A percentile compares a stretch with the other conserved stretches of the same genome.
Evolutionary conservation across 2,113 vertebrate species (phyloP).

Genomic region (Hypomesus transpacificus): DNA sequence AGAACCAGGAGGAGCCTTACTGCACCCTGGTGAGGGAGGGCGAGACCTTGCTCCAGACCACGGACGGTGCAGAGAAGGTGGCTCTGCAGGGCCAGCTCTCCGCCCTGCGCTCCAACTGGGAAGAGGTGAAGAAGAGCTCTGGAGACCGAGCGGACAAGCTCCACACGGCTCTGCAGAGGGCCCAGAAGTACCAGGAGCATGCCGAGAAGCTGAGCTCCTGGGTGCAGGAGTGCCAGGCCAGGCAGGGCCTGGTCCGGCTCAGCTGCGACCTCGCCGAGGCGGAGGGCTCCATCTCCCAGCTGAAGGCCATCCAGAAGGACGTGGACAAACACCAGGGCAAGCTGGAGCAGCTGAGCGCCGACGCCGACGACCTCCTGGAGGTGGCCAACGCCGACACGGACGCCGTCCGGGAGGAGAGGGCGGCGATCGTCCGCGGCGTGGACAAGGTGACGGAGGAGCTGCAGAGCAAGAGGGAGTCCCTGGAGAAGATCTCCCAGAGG

Average conservation of each 20-base stretch:
- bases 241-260: slow-evolving; percentile 69
- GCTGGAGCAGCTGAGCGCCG: slow-evolving; percentile 81
- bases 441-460: slow-evolving; percentile 78
- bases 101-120: slow-evolving; percentile 81
- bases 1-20: slow-evolving; percentile 73
- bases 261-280: slow-evolving; percentile 72
- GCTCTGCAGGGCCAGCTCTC: slow-evolving; percentile 84
- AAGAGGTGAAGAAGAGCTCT: slow-evolving; percentile 80
- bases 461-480: slow-evolving; percentile 77
- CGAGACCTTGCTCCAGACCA: slow-evolving; percentile 84
- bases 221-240: slow-evolving; percentile 82
- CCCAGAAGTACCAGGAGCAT: slow-evolving; percentile 80
- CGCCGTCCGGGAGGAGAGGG: slow-evolving; percentile 75
- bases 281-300: slow-evolving; percentile 76
- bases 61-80: slow-evolving; percentile 84
- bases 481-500: slow-evolving; percentile 82
- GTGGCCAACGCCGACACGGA: slow-evolving; percentile 82
- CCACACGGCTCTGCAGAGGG: slow-evolving; percentile 78
- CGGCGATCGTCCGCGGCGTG: slow-evolving; percentile 72
- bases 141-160: slow-evolving; percentile 77
- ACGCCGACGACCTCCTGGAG: slow-evolving; percentile 80
- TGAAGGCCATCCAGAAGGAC: slow-evolving; percentile 87
- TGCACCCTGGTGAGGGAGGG: slow-evolving; percentile 82
- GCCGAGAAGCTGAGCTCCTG: slow-evolving; percentile 80
- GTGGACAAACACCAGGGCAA: slow-evolving; percentile 86